Percentiles rank a stretch among this genome's conserved stretches.
phyloP scores from a whole-genome alignment of 2,888 invertebrate species.

The Xestia sexstrigata region DNA sequence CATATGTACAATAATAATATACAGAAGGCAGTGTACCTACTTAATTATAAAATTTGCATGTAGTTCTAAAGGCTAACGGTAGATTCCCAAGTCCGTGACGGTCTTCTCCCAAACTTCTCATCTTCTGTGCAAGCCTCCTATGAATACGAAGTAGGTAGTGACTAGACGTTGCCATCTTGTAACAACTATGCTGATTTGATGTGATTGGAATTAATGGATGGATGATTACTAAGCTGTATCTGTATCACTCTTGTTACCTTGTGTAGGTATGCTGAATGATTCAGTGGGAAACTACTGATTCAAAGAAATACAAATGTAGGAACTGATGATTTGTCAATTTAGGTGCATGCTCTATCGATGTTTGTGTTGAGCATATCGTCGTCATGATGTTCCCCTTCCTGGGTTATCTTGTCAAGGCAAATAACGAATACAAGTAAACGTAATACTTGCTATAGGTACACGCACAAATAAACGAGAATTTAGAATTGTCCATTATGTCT shows the following conservation, averaged over 20 bases:
- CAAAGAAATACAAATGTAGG: neutral
- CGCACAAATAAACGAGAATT: neutral
- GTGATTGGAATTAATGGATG: slow-evolving; percentile 56
- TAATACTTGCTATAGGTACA: neutral
- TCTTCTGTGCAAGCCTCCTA: slow-evolving; percentile 28
- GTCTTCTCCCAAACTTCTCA: slow-evolving; percentile 53
- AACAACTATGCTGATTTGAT: slow-evolving; percentile 56
- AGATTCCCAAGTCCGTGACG: slow-evolving; percentile 18
- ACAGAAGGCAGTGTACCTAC: neutral
- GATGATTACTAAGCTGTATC: slow-evolving; percentile 40
- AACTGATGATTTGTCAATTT: slow-evolving; percentile 24
- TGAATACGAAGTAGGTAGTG: slow-evolving; percentile 53
- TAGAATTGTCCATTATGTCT: neutral
- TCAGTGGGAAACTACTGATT: slow-evolving; percentile 51
- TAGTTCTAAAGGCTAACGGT: slow-evolving; percentile 39
- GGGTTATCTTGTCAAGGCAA: slow-evolving; percentile 42
- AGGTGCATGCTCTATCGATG: slow-evolving; percentile 18
- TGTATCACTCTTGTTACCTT: slow-evolving; percentile 40
- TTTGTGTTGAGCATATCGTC: slow-evolving; percentile 11
- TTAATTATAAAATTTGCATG: slow-evolving; percentile 30
- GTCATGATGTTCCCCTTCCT: slow-evolving; percentile 30
- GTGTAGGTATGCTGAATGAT: slow-evolving; percentile 44
- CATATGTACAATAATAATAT: neutral
- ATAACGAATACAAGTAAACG: slow-evolving; percentile 1
- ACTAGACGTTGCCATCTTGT: slow-evolving; percentile 44